Base-by-base conservation (phyloP, 2,113 vertebrate species). In the Cheirogaleus medius region DNA sequence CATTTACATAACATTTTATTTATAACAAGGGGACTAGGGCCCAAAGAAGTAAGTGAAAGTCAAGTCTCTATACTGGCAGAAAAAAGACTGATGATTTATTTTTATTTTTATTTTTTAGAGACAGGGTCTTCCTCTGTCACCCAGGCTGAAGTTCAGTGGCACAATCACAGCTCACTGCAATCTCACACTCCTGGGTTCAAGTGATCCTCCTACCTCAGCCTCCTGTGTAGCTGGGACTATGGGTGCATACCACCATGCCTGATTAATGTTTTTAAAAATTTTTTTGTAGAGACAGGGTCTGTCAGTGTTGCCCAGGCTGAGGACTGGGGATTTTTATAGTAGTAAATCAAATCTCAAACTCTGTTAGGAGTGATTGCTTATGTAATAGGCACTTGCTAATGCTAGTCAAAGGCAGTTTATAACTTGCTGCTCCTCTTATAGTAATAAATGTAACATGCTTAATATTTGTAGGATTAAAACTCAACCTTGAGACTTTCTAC, bases 41-140 rank as follows among this genome's bases (percentile, higher is more conserved):
- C 21, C 9, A 69, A 58, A 98, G 64, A 97, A 39, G 21, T 96
- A 97, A 95, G 44, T 95, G 74, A 82, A 88, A 90, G 18, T 97
- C 29, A 69, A 49, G 1, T 80, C 73, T 78, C 60, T 88, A 13
- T 71, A 54, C 64, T 64, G 76, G 13, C 32, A n/a, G 54, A 60
- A 85, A 91, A 92, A 92, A 74, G 63, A 54, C 39, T 91, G 49
- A 23, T 90, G 37, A 87, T 94, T 92, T 63, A 63, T 63, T 29
- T 63, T 11, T 60, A 29, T 60, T 60, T 60, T 15, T 52, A 17
- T 52, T 52, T 52, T 63, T 63, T 63, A 4, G 60, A 63, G 60
- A 13, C 25, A 12, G 60, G 60, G 25, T 29, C 60, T 63, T 63
- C 25, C 60, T 63, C 9, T 63, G 25, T 63, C 25, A 25, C 60